A percentile compares a stretch with the other conserved stretches of the same genome.
These are phyloP conservation scores for Scleropages formosus DNA, from an alignment of 2,797 vertebrate species.

Conservation along the genomic window DNA sequence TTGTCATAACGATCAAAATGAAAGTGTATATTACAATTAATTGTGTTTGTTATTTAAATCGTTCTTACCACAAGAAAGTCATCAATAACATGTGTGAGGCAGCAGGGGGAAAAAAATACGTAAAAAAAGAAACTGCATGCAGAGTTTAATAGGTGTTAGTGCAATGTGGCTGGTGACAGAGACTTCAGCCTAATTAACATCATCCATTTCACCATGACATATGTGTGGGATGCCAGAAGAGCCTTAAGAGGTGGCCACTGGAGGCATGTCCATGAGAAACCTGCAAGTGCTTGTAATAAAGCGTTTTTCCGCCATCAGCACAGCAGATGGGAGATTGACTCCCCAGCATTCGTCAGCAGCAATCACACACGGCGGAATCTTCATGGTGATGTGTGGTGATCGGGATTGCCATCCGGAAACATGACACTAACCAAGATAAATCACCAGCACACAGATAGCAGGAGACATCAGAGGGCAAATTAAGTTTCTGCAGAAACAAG, in stretches of 20 bases:
- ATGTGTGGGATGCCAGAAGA: background rate
- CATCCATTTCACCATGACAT: no score
- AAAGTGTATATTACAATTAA: background rate
- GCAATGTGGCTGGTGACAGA: no score
- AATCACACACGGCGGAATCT: background rate
- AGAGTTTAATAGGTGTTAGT: no score
- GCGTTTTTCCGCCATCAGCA: background rate
- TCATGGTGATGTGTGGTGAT: background rate
- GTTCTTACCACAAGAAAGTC: background rate
- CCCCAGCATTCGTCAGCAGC: background rate
- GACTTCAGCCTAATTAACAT: no score
- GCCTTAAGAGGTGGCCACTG: background rate
- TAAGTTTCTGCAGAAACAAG: background rate
- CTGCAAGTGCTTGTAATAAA: background rate
- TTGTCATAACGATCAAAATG: background rate
- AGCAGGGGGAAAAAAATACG: background rate
- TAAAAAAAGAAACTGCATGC: background rate
- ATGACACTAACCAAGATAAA: constrained; percentile 18
- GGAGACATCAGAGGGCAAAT: background rate
- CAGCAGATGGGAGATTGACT: background rate
- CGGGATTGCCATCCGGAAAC: background rate
- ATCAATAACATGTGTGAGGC: background rate
- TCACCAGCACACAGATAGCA: background rate
- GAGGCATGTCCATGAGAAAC: background rate
- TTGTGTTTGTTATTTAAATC: background rate